phyloP scores from a whole-genome alignment of 2,113 vertebrate species.

The Acanthochromis polyacanthus region DNA sequence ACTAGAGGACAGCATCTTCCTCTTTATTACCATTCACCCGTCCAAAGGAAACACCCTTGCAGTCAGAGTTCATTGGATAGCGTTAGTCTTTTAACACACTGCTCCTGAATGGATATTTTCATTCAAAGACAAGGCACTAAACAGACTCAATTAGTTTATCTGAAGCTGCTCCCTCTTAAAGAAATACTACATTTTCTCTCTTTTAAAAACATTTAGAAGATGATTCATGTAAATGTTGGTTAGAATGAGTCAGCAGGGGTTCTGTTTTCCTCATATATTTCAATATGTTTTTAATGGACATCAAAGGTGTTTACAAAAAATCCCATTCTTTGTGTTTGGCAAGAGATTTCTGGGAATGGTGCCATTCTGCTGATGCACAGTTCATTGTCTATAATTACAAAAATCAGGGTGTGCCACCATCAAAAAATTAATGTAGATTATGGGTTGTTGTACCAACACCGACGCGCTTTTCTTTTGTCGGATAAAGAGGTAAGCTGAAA shows the following conservation, averaged over 20 bases:
- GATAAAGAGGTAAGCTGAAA: constrained; percentile 37
- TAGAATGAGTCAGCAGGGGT: not conserved
- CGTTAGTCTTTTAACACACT: not conserved
- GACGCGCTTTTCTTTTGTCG: not conserved
- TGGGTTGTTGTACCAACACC: constrained; percentile 10
- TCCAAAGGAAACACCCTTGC: constrained; percentile 66
- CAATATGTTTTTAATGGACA: not conserved
- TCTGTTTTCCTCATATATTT: constrained; percentile 10
- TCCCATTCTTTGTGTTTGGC: not conserved
- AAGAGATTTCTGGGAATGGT: not conserved
- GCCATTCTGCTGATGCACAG: not conserved
- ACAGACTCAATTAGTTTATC: not conserved
- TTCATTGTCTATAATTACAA: constrained; percentile 9
- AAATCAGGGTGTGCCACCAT: constrained; percentile 9
- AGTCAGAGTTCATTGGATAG: constrained; percentile 30
- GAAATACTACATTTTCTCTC: not conserved
- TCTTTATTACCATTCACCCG: constrained; percentile 30
- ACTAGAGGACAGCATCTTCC: constrained; percentile 78
- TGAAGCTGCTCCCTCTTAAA: not conserved
- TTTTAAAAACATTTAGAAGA: not conserved
- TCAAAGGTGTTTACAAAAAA: not conserved
- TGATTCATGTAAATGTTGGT: not conserved
- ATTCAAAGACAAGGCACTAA: not conserved
- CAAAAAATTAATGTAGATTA: constrained; percentile 34
- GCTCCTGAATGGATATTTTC: not conserved